These are phyloP conservation scores for Scomber colias DNA, from an alignment of 2,113 vertebrate species.

Conservation along the genomic window DNA sequence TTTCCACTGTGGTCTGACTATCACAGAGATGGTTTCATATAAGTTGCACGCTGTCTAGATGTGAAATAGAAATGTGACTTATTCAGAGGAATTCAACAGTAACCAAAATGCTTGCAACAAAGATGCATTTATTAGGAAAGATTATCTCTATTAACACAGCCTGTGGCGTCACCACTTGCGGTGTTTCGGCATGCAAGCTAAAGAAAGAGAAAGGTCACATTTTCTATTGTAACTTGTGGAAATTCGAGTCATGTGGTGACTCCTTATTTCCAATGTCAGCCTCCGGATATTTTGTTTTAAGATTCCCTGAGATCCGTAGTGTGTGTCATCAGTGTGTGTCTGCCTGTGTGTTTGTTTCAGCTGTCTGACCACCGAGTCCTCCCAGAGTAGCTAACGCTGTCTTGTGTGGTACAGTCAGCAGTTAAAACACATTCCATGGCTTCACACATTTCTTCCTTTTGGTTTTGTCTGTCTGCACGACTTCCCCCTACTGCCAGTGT, in stretches of 20 bases:
- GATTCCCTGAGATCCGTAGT: conserved; percentile 48
- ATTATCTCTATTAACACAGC: conserved; percentile 17
- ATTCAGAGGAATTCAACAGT: neutral
- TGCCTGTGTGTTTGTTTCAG: conserved; percentile 58
- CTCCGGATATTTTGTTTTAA: conserved; percentile 61
- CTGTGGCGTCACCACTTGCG: conserved; percentile 35
- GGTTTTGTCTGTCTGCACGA: conserved; percentile 74
- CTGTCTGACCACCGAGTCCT: conserved; percentile 71
- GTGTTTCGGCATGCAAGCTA: conserved; percentile 29
- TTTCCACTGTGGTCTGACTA: conserved; percentile 25
- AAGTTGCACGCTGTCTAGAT: neutral
- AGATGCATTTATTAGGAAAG: conserved; percentile 45
- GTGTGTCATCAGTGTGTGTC: conserved; percentile 47
- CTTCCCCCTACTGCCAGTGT: conserved; percentile 63
- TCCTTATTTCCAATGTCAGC: conserved; percentile 57
- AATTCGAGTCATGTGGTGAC: conserved; percentile 66
- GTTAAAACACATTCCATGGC: conserved; percentile 77
- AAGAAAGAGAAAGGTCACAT: conserved; percentile 64
- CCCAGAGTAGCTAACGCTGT: conserved; percentile 62
- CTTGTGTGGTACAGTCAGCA: conserved; percentile 74
- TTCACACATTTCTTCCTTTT: conserved; percentile 77
- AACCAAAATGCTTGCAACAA: conserved; percentile 19
- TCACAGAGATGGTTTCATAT: neutral
- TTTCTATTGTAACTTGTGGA: conserved; percentile 59
- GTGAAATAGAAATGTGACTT: conserved; percentile 6